Conservation (phyloP, 35 echinoderm and acorn worm species). For the Heliocidaris tuberculata region DNA sequence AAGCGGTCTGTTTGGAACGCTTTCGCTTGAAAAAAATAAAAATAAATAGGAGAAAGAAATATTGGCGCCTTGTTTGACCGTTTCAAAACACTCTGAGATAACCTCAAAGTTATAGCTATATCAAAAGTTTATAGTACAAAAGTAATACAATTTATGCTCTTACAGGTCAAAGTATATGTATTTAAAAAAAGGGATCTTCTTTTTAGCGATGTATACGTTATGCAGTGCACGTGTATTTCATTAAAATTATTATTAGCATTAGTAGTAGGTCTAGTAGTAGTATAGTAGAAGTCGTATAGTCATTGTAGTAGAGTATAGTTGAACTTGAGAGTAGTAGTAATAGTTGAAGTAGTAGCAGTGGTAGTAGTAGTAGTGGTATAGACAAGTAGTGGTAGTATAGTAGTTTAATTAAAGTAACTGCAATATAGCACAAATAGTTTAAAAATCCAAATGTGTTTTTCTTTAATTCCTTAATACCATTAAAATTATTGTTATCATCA, state of each 20-base stretch:
- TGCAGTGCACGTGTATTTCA: neutral
- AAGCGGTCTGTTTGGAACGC: neutral
- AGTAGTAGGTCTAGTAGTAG: too few species aligned
- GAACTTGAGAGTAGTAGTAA: too few species aligned
- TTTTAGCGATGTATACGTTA: neutral
- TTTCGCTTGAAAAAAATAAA: neutral
- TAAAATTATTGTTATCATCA: neutral
- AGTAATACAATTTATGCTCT: neutral
- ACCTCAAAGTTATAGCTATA: neutral
- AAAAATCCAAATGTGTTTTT: too few species aligned
- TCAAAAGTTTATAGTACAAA: neutral
- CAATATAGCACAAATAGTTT: too few species aligned
- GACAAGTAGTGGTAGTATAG: too few species aligned
- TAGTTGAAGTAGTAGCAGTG: too few species aligned
- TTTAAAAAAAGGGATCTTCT: neutral
- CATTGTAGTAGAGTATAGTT: too few species aligned
- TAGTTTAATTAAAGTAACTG: too few species aligned
- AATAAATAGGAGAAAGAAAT: neutral
- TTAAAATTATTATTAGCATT: neutral
- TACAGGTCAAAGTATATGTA: neutral
- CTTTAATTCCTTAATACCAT: too few species aligned
- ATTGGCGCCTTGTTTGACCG: neutral
- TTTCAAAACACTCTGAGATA: neutral
- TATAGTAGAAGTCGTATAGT: too few species aligned
- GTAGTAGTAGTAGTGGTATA: too few species aligned